Base-by-base conservation (phyloP, 2,797 vertebrate genomes). In the Florisuga fusca region DNA sequence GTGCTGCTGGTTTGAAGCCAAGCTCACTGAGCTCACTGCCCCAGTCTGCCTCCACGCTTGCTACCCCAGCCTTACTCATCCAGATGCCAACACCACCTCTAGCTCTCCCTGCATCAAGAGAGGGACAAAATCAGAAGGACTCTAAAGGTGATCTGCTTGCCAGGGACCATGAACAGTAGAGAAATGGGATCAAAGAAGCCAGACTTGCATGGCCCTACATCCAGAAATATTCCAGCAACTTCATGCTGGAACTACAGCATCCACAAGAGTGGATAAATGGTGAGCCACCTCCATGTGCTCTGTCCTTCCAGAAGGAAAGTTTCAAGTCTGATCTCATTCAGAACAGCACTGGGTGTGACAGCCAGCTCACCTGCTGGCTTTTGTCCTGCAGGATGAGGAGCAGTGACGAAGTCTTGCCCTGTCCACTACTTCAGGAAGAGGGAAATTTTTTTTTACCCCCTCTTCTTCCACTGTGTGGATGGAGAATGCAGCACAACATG, bases 401-500 rank as follows among this genome's bases (percentile, higher is more conserved):
- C 38, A 41, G 38, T 41, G 38, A 81, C 8, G 69, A 77, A 77
- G 41, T 22, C 34, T 22, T 68, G 13, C 18, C 41, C 38, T 54
- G 17, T 41, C 54, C n/a, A 15, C 48, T 72, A 3, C 43, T 21
- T 45, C 33, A 82, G 19, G 13, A 82, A 33, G n/a, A 34, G 22
- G 58, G 15, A 50, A 75, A 34, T 5, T 6, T 3, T 2, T 1
- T 69, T 53, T 68, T 23, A 27, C 14, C 55, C 18, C 26, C 29
- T 54, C 31, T 54, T 29, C 18, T 15, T 41, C 36, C 43, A 38
- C 12, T 12, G 15, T 10, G 12, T 6, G 34, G 22, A 10, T 0
- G 2, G 19, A 7, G 58, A 53, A 57, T 0, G 10, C 41, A 33
- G 17, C 17, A 69, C 31, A 53, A 45, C 0, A 3, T 6, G 7